A percentile compares a stretch with the other conserved stretches of the same genome.
phyloP scores from a whole-genome alignment of 30 jellyfish, hydroid and myxozoan species.

The Turritopsis rubra region DNA sequence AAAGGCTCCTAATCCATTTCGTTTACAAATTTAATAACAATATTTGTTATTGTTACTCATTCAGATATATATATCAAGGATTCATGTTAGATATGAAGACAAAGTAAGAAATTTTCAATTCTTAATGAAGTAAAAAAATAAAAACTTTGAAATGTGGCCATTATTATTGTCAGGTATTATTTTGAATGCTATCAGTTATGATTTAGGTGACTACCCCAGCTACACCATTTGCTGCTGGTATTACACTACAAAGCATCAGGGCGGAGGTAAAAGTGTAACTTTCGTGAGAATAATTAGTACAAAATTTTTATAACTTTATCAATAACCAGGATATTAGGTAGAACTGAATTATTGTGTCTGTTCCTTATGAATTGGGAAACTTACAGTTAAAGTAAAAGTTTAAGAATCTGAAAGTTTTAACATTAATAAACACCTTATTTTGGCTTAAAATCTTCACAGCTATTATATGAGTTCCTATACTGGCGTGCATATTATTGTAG shows the following conservation, averaged over 20 bases:
- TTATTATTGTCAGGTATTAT: background rate
- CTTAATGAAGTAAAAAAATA: background rate
- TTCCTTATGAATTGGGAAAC: too few species aligned
- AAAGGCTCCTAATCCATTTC: background rate
- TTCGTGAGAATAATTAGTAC: too few species aligned
- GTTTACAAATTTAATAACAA: background rate
- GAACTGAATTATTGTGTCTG: too few species aligned
- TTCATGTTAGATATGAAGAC: slow-evolving; percentile 41
- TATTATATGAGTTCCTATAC: too few species aligned
- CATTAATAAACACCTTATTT: too few species aligned
- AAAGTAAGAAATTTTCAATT: slow-evolving; percentile 6
- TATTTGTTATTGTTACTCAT: background rate
- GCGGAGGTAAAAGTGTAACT: slow-evolving; percentile 34
- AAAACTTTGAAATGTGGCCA: background rate
- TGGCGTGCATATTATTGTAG: too few species aligned
- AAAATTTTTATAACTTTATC: too few species aligned
- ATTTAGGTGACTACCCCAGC: slow-evolving; percentile 22
- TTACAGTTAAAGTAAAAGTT: too few species aligned
- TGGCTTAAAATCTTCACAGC: too few species aligned
- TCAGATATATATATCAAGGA: slow-evolving; percentile 16
- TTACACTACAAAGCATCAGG: slow-evolving; percentile 2
- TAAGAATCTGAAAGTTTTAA: too few species aligned
- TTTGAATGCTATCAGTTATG: background rate
- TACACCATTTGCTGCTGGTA: slow-evolving; percentile 33
- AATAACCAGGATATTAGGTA: too few species aligned